A percentile compares a stretch with the other conserved stretches of the same genome.
Evolutionary conservation across 2,888 invertebrate species (phyloP).

Genomic region (Temnothorax ravouxi): DNA sequence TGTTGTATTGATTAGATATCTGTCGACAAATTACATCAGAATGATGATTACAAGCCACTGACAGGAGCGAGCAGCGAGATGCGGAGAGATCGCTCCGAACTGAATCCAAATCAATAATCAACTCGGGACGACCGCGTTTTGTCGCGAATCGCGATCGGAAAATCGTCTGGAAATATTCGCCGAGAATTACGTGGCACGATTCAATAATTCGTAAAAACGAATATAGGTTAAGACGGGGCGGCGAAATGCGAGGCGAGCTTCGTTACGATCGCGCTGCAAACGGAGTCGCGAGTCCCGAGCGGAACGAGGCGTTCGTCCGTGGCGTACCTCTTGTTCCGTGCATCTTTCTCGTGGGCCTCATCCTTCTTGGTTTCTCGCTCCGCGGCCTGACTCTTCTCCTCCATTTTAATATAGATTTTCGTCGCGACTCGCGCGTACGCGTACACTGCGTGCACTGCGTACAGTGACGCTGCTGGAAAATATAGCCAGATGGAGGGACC

Average conservation of each 20-base stretch:
- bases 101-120: not conserved
- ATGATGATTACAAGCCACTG: not conserved
- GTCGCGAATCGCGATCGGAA: not conserved
- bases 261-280: too few species aligned
- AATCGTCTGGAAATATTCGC: not conserved
- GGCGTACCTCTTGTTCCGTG: slow-evolving; percentile 87
- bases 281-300: not conserved
- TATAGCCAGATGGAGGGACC: slow-evolving; percentile 13
- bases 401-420: slow-evolving; percentile 86
- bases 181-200: not conserved
- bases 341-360: slow-evolving; percentile 86
- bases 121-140: not conserved
- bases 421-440: slow-evolving; percentile 61
- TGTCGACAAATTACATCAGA: slow-evolving; percentile 2
- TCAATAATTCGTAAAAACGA: not conserved
- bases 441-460: slow-evolving; percentile 66
- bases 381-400: slow-evolving; percentile 86
- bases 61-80: not conserved
- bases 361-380: slow-evolving; percentile 87
- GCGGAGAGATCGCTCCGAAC: not conserved
- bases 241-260: not conserved
- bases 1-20: slow-evolving; percentile 11
- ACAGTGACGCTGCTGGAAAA: slow-evolving; percentile 65
- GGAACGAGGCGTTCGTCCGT: not conserved
- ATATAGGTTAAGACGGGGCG: slow-evolving; percentile 50